Evolutionary conservation across 2,113 vertebrate species (phyloP).

Genomic region (Bungarus multicinctus): DNA sequence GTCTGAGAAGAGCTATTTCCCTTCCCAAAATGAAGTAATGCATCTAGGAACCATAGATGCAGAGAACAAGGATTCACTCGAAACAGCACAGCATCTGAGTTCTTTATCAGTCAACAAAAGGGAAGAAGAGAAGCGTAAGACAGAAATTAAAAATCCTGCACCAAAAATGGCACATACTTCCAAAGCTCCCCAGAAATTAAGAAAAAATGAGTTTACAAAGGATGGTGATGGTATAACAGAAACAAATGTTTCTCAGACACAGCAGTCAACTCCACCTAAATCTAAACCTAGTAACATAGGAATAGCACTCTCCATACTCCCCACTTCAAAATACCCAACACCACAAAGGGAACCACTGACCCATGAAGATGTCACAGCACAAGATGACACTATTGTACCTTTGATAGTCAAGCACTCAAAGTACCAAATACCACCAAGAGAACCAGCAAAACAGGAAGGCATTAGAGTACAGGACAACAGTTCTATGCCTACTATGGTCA

Average conservation of each 20-base stretch:
- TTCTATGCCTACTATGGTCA: background rate
- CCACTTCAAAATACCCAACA: background rate
- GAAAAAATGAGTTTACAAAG: background rate
- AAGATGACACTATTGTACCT: constrained; percentile 8
- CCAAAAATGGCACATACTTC: constrained; percentile 15
- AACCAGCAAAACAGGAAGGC: background rate
- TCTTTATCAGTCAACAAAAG: background rate
- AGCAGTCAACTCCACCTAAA: constrained; percentile 7
- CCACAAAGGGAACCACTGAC: constrained; percentile 6
- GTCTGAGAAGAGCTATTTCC: background rate
- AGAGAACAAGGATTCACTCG: constrained; percentile 8
- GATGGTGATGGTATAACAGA: constrained; percentile 15
- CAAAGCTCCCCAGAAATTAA: constrained; percentile 9
- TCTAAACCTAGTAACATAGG: constrained; percentile 5
- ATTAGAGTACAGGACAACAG: constrained; percentile 30
- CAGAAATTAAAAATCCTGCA: constrained; percentile 4
- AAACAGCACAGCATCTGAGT: background rate
- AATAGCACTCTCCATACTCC: constrained; percentile 1
- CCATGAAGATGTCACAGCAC: background rate
- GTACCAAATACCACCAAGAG: background rate
- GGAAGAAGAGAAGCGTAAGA: constrained; percentile 8
- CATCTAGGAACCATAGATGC: background rate
- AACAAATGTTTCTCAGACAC: background rate
- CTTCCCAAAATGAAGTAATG: constrained; percentile 2
- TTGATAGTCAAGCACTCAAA: constrained; percentile 2